phyloP scores from a whole-genome alignment of 1,140 invertebrate species.

The Zaprionus lachaisei region DNA sequence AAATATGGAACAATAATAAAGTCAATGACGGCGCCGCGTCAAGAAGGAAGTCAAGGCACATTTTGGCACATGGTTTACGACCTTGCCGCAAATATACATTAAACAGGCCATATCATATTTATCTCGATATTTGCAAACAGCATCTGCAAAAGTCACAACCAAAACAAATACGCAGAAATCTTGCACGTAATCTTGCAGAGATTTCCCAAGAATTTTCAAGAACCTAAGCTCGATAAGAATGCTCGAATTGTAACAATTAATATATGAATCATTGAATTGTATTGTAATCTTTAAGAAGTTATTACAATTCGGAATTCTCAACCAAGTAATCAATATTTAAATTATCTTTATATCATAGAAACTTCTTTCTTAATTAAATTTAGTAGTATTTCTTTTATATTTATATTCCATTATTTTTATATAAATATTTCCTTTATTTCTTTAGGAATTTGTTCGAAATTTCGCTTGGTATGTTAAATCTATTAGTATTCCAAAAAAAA shows the following conservation, averaged over 20 bases:
- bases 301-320: no score
- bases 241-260: no score
- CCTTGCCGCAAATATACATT: slow-evolving; percentile 58
- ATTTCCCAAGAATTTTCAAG: neutral
- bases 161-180: slow-evolving; percentile 5
- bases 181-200: neutral
- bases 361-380: neutral
- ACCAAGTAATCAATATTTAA: no score
- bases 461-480: neutral
- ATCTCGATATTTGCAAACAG: slow-evolving; percentile 44
- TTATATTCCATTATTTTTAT: neutral
- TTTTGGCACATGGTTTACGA: slow-evolving; percentile 64
- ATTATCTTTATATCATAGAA: no score
- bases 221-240: no score
- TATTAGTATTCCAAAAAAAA: slow-evolving; percentile 1
- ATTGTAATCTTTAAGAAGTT: no score
- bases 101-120: slow-evolving; percentile 34
- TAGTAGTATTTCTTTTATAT: neutral
- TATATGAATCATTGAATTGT: no score
- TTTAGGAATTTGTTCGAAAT: neutral
- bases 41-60: slow-evolving; percentile 42
- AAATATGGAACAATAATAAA: slow-evolving; percentile 26
- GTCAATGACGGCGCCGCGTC: slow-evolving; percentile 35
- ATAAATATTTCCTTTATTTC: neutral
- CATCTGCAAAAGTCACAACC: slow-evolving; percentile 14